phyloP scores from a whole-genome alignment of 2,888 invertebrate species.

The Cheilosia pagana region DNA sequence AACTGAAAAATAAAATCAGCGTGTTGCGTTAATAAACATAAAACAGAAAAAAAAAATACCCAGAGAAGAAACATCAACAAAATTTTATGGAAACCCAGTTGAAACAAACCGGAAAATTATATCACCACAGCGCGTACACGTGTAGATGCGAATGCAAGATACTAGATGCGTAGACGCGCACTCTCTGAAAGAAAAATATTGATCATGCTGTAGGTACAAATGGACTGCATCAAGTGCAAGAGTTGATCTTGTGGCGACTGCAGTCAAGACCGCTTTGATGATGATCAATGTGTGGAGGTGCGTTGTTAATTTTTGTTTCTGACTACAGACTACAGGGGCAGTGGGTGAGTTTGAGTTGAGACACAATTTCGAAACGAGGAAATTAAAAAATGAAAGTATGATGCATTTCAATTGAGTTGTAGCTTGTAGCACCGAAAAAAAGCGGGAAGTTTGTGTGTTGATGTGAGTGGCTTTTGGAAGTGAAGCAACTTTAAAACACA shows the following conservation, averaged over 20 bases:
- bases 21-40: conserved; percentile 43
- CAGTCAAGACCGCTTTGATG: background rate
- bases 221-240: conserved; percentile 34
- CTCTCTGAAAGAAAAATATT: conserved; percentile 10
- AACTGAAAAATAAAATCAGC: conserved; percentile 57
- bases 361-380: conserved; percentile 37
- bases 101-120: conserved; percentile 64
- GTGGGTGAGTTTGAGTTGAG: conserved; percentile 40
- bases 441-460: background rate
- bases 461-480: too few relatives aligned
- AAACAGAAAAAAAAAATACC: conserved; percentile 7
- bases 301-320: conserved; percentile 18
- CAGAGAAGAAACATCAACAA: conserved; percentile 40
- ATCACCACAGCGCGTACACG: conserved; percentile 40
- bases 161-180: conserved; percentile 27
- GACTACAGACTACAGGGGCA: conserved; percentile 1
- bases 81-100: conserved; percentile 26
- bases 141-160: conserved; percentile 24
- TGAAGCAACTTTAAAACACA: too few relatives aligned
- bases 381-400: conserved; percentile 38
- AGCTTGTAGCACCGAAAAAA: background rate
- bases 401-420: conserved; percentile 25
- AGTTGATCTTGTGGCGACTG: too few relatives aligned
- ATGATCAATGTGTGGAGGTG: conserved; percentile 17
- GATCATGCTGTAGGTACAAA: background rate